Conservation (phyloP, 1,140 invertebrate species). For the Ylistrum balloti region DNA sequence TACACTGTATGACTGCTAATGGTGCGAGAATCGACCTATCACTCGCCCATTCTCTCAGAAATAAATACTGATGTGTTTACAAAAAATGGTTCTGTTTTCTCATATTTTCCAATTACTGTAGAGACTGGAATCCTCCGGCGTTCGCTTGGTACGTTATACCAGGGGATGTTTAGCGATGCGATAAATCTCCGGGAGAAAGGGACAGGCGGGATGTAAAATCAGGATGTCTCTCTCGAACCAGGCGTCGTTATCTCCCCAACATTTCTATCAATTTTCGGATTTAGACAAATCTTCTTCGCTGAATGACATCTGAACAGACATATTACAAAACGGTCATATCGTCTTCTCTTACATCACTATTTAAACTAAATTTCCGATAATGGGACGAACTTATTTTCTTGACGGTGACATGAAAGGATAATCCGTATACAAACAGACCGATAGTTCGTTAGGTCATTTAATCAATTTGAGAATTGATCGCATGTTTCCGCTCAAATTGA, state of each 20-base stretch:
- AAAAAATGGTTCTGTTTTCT: neutral
- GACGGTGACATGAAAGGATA: neutral
- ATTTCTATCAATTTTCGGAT: neutral
- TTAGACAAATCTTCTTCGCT: neutral
- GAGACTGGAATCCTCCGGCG: neutral
- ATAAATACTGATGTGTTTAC: slow-evolving; percentile 11
- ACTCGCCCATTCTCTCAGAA: neutral
- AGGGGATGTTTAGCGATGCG: neutral
- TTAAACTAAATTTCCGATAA: neutral
- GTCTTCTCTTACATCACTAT: neutral
- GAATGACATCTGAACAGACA: neutral
- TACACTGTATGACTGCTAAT: neutral
- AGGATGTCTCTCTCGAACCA: neutral
- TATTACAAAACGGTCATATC: neutral
- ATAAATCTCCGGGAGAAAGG: neutral
- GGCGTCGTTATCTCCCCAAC: neutral
- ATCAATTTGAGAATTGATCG: no score
- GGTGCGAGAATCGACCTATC: neutral
- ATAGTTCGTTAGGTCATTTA: no score
- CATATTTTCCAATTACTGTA: neutral
- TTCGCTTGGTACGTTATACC: neutral
- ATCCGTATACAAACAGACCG: no score
- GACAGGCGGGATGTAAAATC: neutral
- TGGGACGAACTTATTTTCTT: neutral
- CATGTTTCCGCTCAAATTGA: neutral